These are phyloP conservation scores for Esperia sulphurella DNA, from an alignment of 2,888 invertebrate species.

Conservation along the genomic window DNA sequence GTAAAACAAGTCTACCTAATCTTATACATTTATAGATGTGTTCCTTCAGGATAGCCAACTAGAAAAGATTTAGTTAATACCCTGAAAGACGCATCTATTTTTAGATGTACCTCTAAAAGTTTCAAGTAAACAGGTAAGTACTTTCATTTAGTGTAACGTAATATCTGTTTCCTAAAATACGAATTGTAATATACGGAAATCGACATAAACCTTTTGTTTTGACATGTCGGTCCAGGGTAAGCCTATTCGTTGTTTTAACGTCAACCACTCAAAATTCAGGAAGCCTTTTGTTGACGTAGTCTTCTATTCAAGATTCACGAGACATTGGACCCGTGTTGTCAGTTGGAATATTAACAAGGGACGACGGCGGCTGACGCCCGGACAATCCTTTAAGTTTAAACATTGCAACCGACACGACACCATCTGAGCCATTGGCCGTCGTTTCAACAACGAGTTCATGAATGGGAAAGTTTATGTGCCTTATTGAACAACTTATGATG, in stretches of 20 bases:
- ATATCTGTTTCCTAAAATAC: too few relatives aligned
- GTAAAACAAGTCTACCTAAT: too few relatives aligned
- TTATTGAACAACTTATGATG: slow-evolving; percentile 10
- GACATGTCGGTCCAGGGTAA: neutral
- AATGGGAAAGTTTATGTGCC: neutral
- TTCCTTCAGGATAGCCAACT: too few relatives aligned
- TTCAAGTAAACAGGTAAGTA: too few relatives aligned
- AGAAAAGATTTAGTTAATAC: too few relatives aligned
- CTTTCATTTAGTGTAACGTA: too few relatives aligned
- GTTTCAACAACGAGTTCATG: neutral
- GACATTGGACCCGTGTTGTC: slow-evolving; percentile 56
- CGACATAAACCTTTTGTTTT: slow-evolving; percentile 27
- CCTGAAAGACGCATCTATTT: too few relatives aligned
- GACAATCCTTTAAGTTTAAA: slow-evolving; percentile 56
- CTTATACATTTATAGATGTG: too few relatives aligned
- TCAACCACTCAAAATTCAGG: slow-evolving; percentile 62
- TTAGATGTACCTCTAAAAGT: too few relatives aligned
- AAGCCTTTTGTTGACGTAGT: slow-evolving; percentile 56
- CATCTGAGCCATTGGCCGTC: slow-evolving; percentile 1
- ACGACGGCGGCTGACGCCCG: slow-evolving; percentile 38
- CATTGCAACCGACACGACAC: slow-evolving; percentile 20
- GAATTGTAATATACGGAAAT: too few relatives aligned
- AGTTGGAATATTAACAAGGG: slow-evolving; percentile 66
- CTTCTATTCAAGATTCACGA: slow-evolving; percentile 62
- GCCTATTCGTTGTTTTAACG: slow-evolving; percentile 15